These are phyloP conservation scores for Morone chrysops DNA, from an alignment of 2,113 vertebrate species.

Conservation along the genomic window DNA sequence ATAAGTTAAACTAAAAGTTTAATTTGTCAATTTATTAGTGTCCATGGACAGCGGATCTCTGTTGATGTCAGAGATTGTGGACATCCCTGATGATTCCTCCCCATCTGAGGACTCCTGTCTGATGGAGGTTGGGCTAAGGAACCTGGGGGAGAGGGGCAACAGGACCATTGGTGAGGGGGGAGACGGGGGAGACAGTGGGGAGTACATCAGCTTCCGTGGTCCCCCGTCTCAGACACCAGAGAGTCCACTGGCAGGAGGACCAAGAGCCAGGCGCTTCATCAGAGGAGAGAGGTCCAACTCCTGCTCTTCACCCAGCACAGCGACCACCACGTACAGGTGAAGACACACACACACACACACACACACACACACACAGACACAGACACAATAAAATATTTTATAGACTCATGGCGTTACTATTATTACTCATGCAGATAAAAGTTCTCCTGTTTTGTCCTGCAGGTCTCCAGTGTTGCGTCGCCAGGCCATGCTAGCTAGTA, in stretches of 20 bases:
- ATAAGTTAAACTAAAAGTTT: not conserved
- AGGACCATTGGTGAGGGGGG: conserved; percentile 53
- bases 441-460: conserved; percentile 4
- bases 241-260: conserved; percentile 81
- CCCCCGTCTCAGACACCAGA: conserved; percentile 84
- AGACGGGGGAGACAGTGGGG: conserved; percentile 73
- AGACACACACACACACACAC: no score
- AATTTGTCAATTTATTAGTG: conserved; percentile 71
- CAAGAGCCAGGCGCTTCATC: conserved; percentile 83
- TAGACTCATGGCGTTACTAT: not conserved
- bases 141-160: conserved; percentile 64
- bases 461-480: conserved; percentile 84
- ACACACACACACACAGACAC: no score
- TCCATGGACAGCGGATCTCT: conserved; percentile 96
- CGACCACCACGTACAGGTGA: conserved; percentile 82
- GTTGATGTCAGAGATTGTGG: conserved; percentile 94
- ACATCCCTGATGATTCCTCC: conserved; percentile 94
- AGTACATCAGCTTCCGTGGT: conserved; percentile 88
- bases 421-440: not conserved
- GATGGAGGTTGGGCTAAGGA: conserved; percentile 87
- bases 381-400: not conserved
- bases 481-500: conserved; percentile 87
- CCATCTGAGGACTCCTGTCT: conserved; percentile 96
- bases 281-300: conserved; percentile 93
- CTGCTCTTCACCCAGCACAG: conserved; percentile 91